phyloP scores from a whole-genome alignment of 2,797 vertebrate genomes.

The Siniperca obscura region DNA sequence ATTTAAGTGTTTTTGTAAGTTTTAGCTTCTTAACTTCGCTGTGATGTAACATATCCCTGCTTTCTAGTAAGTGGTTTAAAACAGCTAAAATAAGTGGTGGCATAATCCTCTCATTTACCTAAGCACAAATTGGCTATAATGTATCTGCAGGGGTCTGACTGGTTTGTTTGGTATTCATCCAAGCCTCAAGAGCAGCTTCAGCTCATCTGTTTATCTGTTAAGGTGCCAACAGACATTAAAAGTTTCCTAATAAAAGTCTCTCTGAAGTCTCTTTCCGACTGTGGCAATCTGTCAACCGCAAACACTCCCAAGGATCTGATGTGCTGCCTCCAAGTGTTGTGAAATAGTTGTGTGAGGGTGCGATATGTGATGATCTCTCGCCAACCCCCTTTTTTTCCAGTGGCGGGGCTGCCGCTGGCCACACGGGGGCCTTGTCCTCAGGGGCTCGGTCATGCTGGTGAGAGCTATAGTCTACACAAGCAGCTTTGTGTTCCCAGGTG shows the following conservation, averaged over 20 bases:
- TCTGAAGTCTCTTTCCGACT: conserved; percentile 29
- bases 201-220: neutral
- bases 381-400: conserved; percentile 52
- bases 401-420: conserved; percentile 21
- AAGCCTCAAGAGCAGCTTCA: neutral
- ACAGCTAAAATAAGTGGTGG: neutral
- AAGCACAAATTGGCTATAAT: neutral
- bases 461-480: conserved; percentile 61
- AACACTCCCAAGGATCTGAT: conserved; percentile 62
- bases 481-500: conserved; percentile 71
- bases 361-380: conserved; percentile 76
- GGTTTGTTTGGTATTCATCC: neutral
- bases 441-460: conserved; percentile 10
- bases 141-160: neutral
- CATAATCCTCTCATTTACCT: neutral
- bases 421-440: conserved; percentile 45
- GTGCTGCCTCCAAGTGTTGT: conserved; percentile 81
- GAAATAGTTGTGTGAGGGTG: conserved; percentile 84
- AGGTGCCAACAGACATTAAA: neutral
- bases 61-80: neutral
- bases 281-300: conserved; percentile 53
- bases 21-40: neutral
- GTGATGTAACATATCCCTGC: neutral
- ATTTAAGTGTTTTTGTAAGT: neutral
- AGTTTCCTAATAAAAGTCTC: neutral